Base-by-base conservation (phyloP, 2,888 invertebrate species). In the Brachyptera risi region DNA sequence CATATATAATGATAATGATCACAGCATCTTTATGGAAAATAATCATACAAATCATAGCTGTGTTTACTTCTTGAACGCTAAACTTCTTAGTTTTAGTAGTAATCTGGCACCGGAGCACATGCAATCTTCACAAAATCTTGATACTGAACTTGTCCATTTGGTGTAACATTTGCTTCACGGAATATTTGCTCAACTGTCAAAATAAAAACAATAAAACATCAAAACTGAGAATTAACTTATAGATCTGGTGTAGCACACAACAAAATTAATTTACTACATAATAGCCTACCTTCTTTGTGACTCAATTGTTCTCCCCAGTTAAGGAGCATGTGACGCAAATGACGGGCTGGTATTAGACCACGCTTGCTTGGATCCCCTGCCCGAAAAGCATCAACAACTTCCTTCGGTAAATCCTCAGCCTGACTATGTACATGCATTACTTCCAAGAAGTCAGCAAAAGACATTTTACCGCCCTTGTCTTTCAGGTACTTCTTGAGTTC, bases 401-500 rank as follows among this genome's bases (percentile, higher is more conserved):
- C 92, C 69, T 83, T 83, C 0, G 92, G 90, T 13, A 92, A 77
- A 70, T 92, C 87, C 72, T 95, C 94, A 4, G 88, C 87, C 35
- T 85, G 80, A 26, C 88, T 91, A 73, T 96, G 96, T 59, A 90
- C 85, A 73, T 96, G 94, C 92, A 96, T 93, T 1, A 96, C 91
- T 72, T 96, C 95, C 50, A 97, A 75, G 72, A 97, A 96, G 71
- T 96, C 95, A 0, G 96, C 94, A 75, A 97, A 97, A 0, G 90
- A 88, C 90, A 95, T 92, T 76, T 91, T 92, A 0, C 94, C 93
- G 67, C 87, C 78, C 75, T 83, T 87, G 63, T 86, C 86, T 72
- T 87, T 87, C 56, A 90, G 80, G 74, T 92, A 93, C 71, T 87
- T 87, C 65, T 89, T 87, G 38, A 96, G 76, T 74, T 97, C 97